phyloP scores from a whole-genome alignment of 1,140 invertebrate species.

The Centruroides sculpturatus region DNA sequence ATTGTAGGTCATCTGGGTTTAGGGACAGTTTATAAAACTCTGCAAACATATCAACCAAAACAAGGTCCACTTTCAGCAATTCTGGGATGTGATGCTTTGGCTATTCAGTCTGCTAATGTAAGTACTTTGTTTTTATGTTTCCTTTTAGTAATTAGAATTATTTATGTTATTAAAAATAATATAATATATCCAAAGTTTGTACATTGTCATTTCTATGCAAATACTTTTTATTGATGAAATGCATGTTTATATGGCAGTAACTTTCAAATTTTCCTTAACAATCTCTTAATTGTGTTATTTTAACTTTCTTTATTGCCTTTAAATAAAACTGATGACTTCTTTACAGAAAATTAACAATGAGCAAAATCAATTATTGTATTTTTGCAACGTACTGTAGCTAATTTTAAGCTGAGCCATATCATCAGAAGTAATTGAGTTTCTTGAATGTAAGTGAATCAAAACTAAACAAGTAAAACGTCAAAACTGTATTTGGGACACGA shows the following conservation, averaged over 20 bases:
- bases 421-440: too few relatives aligned
- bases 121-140: not conserved
- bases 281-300: not conserved
- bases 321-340: not conserved
- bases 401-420: too few relatives aligned
- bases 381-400: too few relatives aligned
- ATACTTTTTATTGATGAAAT: not conserved
- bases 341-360: too few relatives aligned
- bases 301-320: not conserved
- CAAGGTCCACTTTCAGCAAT: constrained; percentile 60
- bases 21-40: constrained; percentile 70
- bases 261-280: too few relatives aligned
- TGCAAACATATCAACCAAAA: constrained; percentile 26
- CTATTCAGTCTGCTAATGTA: constrained; percentile 71
- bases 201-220: not conserved
- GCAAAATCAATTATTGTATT: not conserved
- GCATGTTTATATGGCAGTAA: too few relatives aligned
- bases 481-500: too few relatives aligned
- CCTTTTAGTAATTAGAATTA: not conserved
- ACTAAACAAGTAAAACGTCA: too few relatives aligned
- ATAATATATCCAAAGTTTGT: not conserved
- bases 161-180: not conserved
- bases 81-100: constrained; percentile 75
- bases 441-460: too few relatives aligned
- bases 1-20: constrained; percentile 80